Evolutionary conservation across 2,113 vertebrate genomes (phyloP).

Genomic region (Neomonachus schauinslandi): DNA sequence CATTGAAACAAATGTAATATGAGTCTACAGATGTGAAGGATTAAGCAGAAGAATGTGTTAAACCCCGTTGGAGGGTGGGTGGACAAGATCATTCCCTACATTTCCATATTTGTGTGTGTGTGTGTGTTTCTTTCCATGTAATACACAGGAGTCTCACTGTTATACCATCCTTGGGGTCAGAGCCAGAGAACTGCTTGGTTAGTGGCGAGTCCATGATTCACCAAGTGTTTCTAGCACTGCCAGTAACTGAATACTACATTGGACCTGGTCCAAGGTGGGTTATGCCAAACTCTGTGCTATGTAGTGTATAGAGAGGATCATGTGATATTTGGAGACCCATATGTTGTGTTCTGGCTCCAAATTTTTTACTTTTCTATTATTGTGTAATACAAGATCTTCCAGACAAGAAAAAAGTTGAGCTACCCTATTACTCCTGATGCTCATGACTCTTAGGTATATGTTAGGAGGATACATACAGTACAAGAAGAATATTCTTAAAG

Average conservation of each 20-base stretch:
- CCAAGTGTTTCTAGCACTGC: slow-evolving; percentile 19
- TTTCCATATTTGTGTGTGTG: neutral
- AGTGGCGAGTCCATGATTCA: slow-evolving; percentile 41
- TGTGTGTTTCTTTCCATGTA: neutral
- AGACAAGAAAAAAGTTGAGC: slow-evolving; percentile 27
- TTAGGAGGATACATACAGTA: slow-evolving; percentile 70
- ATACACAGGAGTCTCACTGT: neutral
- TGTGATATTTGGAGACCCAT: neutral
- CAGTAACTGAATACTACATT: neutral
- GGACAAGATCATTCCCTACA: neutral
- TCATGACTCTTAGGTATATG: slow-evolving; percentile 12
- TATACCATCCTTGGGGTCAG: neutral
- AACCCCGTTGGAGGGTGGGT: neutral
- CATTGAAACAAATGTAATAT: neutral
- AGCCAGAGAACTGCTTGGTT: neutral
- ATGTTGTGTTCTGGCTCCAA: slow-evolving; percentile 47
- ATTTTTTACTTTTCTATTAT: slow-evolving; percentile 66
- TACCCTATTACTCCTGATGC: neutral
- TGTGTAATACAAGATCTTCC: neutral
- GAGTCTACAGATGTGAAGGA: neutral
- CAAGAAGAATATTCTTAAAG: slow-evolving; percentile 77
- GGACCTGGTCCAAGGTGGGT: neutral
- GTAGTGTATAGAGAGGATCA: neutral
- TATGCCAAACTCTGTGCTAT: slow-evolving; percentile 11
- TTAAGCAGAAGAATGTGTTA: neutral